phyloP scores from a whole-genome alignment of 2,113 vertebrate genomes.

The Poecile atricapillus region DNA sequence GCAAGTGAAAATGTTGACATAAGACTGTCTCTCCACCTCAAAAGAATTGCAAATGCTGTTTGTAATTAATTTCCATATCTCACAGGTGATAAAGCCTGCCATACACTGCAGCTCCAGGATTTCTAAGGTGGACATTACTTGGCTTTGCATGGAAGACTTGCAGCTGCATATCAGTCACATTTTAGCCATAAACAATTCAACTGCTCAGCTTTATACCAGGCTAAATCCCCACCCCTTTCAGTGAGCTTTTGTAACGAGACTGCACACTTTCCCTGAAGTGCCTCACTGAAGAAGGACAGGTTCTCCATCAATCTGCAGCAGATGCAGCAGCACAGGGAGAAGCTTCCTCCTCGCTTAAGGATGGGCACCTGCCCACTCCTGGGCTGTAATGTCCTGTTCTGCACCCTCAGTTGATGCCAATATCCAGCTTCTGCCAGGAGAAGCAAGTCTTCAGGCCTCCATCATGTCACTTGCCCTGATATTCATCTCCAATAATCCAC shows the following conservation, averaged over 20 bases:
- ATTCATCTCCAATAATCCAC: rapidly evolving
- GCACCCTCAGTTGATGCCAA: rapidly evolving
- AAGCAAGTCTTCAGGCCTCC: neutral
- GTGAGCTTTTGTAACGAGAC: neutral
- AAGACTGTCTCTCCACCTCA: neutral
- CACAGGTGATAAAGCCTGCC: neutral
- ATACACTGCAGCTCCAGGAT: neutral
- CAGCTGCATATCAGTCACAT: neutral
- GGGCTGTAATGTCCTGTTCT: rapidly evolving
- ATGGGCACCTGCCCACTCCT: neutral
- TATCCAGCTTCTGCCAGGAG: neutral
- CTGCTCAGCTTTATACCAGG: neutral
- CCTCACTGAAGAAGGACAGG: rapidly evolving
- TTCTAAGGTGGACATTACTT: neutral
- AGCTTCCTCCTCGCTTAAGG: rapidly evolving
- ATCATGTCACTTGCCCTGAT: rapidly evolving
- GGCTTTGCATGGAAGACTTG: neutral
- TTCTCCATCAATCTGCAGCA: neutral
- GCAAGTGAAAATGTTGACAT: neutral
- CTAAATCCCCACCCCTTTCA: neutral
- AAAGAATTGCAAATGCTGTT: neutral
- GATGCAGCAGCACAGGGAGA: neutral
- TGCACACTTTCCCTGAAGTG: neutral
- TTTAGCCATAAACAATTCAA: neutral
- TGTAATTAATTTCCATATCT: neutral